These are phyloP conservation scores for Melanerpes aurifrons DNA, from an alignment of 2,113 vertebrate species.

Conservation along the genomic window DNA sequence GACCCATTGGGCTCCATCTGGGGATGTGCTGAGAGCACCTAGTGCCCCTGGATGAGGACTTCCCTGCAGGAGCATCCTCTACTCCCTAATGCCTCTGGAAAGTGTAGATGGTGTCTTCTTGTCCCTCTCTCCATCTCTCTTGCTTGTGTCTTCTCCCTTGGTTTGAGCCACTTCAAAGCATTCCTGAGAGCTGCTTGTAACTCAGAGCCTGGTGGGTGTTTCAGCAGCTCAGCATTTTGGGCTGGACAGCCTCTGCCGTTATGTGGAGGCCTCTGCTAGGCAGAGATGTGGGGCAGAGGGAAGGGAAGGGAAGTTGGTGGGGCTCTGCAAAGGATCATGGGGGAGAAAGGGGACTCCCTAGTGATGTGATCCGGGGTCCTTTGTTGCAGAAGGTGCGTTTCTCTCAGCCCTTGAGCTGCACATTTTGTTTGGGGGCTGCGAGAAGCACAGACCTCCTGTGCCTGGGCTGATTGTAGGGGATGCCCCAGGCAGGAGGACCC, in stretches of 20 bases:
- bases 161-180: conserved; percentile 54
- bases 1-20: rapidly evolving
- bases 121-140: not conserved
- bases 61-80: not conserved
- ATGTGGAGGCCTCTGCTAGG: not conserved
- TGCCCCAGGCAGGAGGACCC: not conserved
- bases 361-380: not conserved
- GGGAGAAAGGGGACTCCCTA: not conserved
- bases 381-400: not conserved
- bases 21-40: not conserved
- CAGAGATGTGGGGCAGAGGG: not conserved
- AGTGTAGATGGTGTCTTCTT: rapidly evolving
- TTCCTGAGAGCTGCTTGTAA: conserved; percentile 14
- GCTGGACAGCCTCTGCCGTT: not conserved
- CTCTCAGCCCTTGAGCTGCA: not conserved
- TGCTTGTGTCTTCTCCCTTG: not conserved
- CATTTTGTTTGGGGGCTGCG: rapidly evolving
- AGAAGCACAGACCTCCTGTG: not conserved
- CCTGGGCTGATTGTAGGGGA: rapidly evolving
- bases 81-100: rapidly evolving
- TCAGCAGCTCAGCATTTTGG: not conserved
- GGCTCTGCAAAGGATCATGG: not conserved
- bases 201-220: not conserved
- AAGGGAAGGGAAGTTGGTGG: rapidly evolving
- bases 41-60: rapidly evolving